Conservation (phyloP, 2,888 invertebrate species). For the Sarcophaga carnaria region DNA sequence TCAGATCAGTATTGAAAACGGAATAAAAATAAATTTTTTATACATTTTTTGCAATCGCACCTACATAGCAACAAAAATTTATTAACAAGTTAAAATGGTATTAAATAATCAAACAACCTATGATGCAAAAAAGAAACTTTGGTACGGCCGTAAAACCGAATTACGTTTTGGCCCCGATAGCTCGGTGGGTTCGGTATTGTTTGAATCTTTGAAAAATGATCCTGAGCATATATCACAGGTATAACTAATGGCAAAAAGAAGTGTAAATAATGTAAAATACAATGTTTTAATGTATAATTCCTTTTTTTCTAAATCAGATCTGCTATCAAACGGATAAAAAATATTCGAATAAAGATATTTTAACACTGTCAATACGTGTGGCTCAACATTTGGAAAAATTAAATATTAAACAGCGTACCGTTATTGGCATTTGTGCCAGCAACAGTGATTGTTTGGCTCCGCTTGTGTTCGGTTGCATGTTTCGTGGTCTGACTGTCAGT, state of each 20-base stretch:
- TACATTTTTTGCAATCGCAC: too few species aligned
- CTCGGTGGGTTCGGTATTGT: constrained; percentile 36
- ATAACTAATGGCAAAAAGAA: not conserved
- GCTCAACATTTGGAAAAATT: constrained; percentile 51
- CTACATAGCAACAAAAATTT: too few species aligned
- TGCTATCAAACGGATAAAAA: constrained; percentile 38
- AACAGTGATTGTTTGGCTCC: constrained; percentile 70
- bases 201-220: constrained; percentile 12
- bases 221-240: constrained; percentile 55
- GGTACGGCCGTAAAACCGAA: constrained; percentile 25
- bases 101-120: constrained; percentile 30
- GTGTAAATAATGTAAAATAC: not conserved
- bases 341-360: constrained; percentile 44
- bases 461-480: constrained; percentile 65
- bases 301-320: constrained; percentile 7
- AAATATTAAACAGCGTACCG: constrained; percentile 57
- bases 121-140: constrained; percentile 43
- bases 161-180: not conserved
- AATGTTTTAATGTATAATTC: not conserved
- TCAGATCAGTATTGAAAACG: not conserved
- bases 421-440: constrained; percentile 65
- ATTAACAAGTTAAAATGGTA: constrained; percentile 2
- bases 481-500: constrained; percentile 64
- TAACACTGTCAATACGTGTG: constrained; percentile 31
- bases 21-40: not conserved